Percentiles rank a stretch among this genome's conserved stretches.
These are phyloP conservation scores for Myocastor coypus DNA, from an alignment of 2,113 vertebrate genomes.

Conservation along the genomic window DNA sequence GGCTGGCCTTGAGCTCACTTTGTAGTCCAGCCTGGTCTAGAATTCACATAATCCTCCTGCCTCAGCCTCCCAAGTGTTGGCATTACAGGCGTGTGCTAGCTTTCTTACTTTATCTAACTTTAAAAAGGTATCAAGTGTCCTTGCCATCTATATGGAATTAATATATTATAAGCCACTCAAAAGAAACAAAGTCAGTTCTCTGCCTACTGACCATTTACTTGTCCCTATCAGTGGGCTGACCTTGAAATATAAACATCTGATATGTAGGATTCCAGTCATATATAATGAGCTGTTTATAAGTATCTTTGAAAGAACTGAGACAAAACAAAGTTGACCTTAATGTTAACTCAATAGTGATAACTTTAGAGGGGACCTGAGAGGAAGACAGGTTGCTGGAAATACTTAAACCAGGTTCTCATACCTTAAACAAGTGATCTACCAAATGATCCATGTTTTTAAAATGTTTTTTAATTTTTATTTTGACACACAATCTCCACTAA, in stretches of 20 bases:
- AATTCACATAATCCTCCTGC: no score
- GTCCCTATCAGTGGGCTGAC: background rate
- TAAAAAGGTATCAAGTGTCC: background rate
- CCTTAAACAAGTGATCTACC: background rate
- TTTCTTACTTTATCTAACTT: constrained; percentile 32
- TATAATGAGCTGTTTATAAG: background rate
- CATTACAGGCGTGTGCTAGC: background rate
- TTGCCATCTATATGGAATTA: background rate
- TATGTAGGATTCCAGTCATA: background rate
- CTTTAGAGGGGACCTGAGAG: background rate
- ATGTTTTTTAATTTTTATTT: background rate
- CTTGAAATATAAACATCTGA: background rate
- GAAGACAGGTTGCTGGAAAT: background rate
- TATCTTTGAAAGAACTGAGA: background rate
- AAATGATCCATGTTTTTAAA: background rate
- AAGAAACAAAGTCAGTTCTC: constrained; percentile 13
- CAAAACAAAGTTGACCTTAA: constrained; percentile 32
- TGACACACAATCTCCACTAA: background rate
- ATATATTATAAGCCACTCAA: background rate
- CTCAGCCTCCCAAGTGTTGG: no score
- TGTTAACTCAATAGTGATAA: background rate
- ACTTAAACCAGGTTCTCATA: background rate
- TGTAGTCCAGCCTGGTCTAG: no score
- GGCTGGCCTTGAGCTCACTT: no score
- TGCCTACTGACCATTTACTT: background rate